Evolutionary conservation across 2,888 invertebrate genomes (phyloP).

Genomic region (Pyrocoelia pectoralis): DNA sequence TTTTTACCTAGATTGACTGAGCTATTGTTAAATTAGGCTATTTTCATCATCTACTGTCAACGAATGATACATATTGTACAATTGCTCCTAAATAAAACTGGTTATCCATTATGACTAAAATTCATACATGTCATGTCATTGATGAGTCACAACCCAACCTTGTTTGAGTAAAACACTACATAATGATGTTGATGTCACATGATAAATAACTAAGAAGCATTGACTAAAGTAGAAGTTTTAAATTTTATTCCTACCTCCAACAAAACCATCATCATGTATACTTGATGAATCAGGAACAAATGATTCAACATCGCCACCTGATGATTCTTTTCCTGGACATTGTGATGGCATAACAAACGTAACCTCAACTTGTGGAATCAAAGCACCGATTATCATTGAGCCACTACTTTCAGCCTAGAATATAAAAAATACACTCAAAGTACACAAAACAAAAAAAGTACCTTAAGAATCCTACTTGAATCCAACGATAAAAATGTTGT

Average conservation of each 20-base stretch:
- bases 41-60: too few relatives aligned
- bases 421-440: conserved; percentile 22
- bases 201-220: too few relatives aligned
- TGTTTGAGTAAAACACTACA: too few relatives aligned
- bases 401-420: conserved; percentile 54
- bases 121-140: too few relatives aligned
- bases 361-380: conserved; percentile 86
- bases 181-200: too few relatives aligned
- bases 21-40: too few relatives aligned
- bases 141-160: too few relatives aligned
- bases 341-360: conserved; percentile 87
- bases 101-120: too few relatives aligned
- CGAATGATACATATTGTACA: too few relatives aligned
- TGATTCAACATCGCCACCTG: conserved; percentile 84
- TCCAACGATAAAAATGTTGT: conserved; percentile 82
- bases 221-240: too few relatives aligned
- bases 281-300: conserved; percentile 84
- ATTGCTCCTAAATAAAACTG: too few relatives aligned
- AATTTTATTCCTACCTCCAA: conserved; percentile 62
- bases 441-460: conserved; percentile 45
- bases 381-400: conserved; percentile 76
- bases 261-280: conserved; percentile 75
- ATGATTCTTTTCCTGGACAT: conserved; percentile 86
- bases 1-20: too few relatives aligned
- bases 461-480: conserved; percentile 73